These are phyloP conservation scores for Callithrix jacchus DNA, from an alignment of 2,113 vertebrate genomes.

Conservation along the genomic window DNA sequence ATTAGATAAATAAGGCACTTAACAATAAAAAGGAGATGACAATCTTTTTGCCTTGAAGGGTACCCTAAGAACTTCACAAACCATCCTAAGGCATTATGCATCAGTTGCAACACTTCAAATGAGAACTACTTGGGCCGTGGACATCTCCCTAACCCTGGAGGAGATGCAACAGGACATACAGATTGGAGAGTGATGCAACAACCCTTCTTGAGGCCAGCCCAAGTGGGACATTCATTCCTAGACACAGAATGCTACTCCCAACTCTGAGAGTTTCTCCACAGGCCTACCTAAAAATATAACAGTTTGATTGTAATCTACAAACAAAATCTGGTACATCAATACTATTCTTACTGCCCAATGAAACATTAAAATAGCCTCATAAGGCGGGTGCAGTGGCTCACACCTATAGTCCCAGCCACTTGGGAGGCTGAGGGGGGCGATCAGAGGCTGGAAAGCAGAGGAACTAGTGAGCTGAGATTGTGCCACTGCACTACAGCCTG, in stretches of 20 bases:
- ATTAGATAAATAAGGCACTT: not conserved
- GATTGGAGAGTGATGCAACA: not conserved
- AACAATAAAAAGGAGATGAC: not conserved
- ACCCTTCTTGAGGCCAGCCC: not conserved
- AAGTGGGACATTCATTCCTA: not conserved
- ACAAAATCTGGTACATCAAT: not conserved
- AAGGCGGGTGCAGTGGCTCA: too few relatives aligned
- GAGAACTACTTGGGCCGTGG: not conserved
- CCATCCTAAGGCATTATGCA: not conserved
- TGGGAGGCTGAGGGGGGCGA: too few relatives aligned
- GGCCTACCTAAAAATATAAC: not conserved
- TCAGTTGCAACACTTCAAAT: not conserved
- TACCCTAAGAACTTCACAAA: slow-evolving; percentile 19
- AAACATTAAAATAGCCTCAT: not conserved
- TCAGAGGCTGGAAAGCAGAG: too few relatives aligned
- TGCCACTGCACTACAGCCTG: too few relatives aligned
- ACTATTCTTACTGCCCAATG: not conserved
- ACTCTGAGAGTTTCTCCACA: not conserved
- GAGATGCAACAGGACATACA: not conserved
- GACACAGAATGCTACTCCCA: not conserved
- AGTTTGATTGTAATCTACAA: not conserved
- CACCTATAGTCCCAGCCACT: too few relatives aligned
- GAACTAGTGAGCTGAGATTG: too few relatives aligned
- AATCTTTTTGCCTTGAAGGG: not conserved
- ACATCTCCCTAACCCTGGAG: not conserved